Conservation (phyloP, 2,113 vertebrate species). For the Malurus alboscapulatus region DNA sequence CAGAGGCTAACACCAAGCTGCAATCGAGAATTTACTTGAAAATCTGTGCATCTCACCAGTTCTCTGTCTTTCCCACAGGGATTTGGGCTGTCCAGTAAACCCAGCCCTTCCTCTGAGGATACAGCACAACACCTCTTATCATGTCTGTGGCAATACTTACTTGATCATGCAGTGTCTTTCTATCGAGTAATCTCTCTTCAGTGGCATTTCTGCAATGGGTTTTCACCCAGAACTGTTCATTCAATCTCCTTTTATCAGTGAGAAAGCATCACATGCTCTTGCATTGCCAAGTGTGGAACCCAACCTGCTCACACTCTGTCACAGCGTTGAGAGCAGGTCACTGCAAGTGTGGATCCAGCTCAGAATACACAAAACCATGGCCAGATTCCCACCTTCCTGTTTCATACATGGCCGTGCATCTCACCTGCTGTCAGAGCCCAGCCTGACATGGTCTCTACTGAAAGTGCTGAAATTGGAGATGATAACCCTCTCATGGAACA, state of each 20-base stretch:
- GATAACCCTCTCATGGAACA: neutral
- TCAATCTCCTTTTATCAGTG: neutral
- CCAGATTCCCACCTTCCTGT: neutral
- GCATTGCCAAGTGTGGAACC: neutral
- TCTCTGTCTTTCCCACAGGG: neutral
- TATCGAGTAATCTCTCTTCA: neutral
- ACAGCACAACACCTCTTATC: neutral
- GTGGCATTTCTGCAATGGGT: rapidly evolving
- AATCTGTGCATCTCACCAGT: neutral
- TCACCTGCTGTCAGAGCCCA: neutral
- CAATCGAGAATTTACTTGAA: neutral
- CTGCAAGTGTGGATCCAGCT: neutral
- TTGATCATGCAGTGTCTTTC: neutral
- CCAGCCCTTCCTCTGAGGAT: neutral
- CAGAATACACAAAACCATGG: neutral
- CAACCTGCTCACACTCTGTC: rapidly evolving
- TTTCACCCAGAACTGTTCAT: rapidly evolving
- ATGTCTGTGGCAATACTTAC: neutral
- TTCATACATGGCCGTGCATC: rapidly evolving
- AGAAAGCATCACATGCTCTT: neutral
- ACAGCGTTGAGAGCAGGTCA: rapidly evolving
- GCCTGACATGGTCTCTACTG: neutral
- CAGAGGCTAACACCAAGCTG: neutral
- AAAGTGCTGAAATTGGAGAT: neutral
- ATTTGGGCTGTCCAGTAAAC: neutral